Evolutionary conservation across 2,113 vertebrate species (phyloP).

Genomic region (Tragelaphus buxtoni): DNA sequence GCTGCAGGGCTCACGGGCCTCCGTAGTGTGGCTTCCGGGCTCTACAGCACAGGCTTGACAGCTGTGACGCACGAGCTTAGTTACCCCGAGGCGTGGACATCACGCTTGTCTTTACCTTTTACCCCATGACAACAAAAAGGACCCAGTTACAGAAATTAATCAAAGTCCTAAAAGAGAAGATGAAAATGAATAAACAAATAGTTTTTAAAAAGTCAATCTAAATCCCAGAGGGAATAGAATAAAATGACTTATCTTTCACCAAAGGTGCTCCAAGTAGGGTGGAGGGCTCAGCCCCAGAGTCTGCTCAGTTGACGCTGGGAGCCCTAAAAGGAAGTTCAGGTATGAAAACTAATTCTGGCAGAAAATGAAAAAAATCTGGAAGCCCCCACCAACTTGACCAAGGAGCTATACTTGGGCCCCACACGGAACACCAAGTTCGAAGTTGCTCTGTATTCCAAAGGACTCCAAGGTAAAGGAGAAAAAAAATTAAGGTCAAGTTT

Average conservation of each 20-base stretch:
- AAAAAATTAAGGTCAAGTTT: not conserved
- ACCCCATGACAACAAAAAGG: no score
- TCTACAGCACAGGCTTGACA: not conserved
- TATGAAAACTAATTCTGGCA: fast-evolving
- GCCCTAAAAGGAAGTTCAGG: not conserved
- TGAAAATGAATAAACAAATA: not conserved
- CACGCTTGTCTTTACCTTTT: not conserved
- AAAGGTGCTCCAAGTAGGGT: not conserved
- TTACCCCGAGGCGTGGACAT: not conserved
- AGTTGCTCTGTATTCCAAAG: not conserved
- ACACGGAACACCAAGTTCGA: fast-evolving
- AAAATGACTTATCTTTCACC: fast-evolving
- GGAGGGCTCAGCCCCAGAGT: not conserved
- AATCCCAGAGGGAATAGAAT: not conserved
- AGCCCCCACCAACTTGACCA: no score
- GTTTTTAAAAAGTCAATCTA: not conserved
- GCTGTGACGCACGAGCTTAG: fast-evolving
- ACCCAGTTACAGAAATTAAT: not conserved
- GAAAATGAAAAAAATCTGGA: not conserved
- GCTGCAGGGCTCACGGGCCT: not conserved
- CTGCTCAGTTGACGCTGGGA: fast-evolving
- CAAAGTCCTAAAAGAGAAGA: not conserved
- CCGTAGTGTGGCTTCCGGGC: not conserved
- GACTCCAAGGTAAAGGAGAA: not conserved
- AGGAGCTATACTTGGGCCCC: not conserved